Conservation (phyloP, 2,797 vertebrate genomes). For the Pteropus rufus region DNA sequence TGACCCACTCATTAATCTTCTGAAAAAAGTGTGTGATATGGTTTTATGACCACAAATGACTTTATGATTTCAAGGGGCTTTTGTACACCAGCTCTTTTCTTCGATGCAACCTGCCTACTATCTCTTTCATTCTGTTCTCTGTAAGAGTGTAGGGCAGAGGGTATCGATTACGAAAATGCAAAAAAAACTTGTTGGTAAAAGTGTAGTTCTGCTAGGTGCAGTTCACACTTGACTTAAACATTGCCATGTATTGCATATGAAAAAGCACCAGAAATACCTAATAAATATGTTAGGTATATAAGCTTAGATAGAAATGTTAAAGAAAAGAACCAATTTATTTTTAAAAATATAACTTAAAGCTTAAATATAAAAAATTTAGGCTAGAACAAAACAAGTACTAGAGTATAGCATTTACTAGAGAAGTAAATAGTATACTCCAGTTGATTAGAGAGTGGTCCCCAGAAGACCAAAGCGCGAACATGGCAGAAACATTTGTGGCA, state of each 20-base stretch:
- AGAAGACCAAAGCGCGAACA: neutral
- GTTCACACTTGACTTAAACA: neutral
- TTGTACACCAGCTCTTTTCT: neutral
- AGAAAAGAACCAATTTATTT: neutral
- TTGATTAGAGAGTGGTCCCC: neutral
- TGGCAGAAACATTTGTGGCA: neutral
- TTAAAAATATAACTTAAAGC: neutral
- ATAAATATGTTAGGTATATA: neutral
- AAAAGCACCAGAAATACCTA: neutral
- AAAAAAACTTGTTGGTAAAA: neutral
- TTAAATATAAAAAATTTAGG: neutral
- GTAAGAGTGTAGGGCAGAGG: neutral
- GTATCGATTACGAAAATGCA: neutral
- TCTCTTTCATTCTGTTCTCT: neutral
- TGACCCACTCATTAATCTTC: conserved; percentile 49
- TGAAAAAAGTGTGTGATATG: conserved; percentile 21
- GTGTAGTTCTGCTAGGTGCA: neutral
- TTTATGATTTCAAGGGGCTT: conserved; percentile 29
- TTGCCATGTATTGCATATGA: neutral
- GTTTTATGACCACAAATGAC: conserved; percentile 31
- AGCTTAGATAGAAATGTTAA: neutral
- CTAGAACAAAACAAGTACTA: neutral
- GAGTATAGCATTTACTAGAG: neutral
- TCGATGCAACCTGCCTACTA: neutral
- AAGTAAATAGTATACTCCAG: neutral